These are phyloP conservation scores for Chrysomela aeneicollis DNA, from an alignment of 2,888 invertebrate genomes.

Conservation along the genomic window DNA sequence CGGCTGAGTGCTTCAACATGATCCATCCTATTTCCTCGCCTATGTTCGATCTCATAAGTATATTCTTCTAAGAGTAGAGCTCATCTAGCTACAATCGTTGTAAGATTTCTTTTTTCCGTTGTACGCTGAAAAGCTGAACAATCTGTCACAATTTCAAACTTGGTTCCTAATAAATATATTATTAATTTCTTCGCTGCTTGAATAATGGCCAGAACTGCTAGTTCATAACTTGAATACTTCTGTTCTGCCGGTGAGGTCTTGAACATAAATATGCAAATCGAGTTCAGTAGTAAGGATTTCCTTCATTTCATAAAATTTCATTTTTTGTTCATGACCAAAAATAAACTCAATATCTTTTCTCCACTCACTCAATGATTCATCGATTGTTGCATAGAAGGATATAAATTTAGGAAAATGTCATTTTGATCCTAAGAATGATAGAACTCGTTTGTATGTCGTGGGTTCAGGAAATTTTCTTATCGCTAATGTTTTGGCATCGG, in stretches of 20 bases:
- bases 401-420: conserved; percentile 55
- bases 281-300: conserved; percentile 29
- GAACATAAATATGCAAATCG: conserved; percentile 37
- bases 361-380: conserved; percentile 51
- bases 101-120: conserved; percentile 48
- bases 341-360: conserved; percentile 36
- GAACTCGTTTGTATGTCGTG: conserved; percentile 45
- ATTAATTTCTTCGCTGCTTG: conserved; percentile 52
- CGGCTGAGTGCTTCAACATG: conserved; percentile 49
- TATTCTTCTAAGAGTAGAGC: conserved; percentile 48
- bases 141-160: conserved; percentile 54
- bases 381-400: conserved; percentile 48
- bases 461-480: conserved; percentile 47
- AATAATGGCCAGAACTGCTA: conserved; percentile 53
- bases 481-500: conserved; percentile 38
- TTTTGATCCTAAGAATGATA: conserved; percentile 52
- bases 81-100: conserved; percentile 50
- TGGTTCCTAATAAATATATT: conserved; percentile 47
- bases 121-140: conserved; percentile 51
- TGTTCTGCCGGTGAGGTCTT: conserved; percentile 47
- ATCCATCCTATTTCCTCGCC: conserved; percentile 44
- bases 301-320: conserved; percentile 37
- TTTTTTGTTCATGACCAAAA: conserved; percentile 28
- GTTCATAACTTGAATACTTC: conserved; percentile 51
- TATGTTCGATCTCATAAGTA: conserved; percentile 47